Conservation (phyloP, 2,797 vertebrate genomes). For the Ambastaia sidthimunki region DNA sequence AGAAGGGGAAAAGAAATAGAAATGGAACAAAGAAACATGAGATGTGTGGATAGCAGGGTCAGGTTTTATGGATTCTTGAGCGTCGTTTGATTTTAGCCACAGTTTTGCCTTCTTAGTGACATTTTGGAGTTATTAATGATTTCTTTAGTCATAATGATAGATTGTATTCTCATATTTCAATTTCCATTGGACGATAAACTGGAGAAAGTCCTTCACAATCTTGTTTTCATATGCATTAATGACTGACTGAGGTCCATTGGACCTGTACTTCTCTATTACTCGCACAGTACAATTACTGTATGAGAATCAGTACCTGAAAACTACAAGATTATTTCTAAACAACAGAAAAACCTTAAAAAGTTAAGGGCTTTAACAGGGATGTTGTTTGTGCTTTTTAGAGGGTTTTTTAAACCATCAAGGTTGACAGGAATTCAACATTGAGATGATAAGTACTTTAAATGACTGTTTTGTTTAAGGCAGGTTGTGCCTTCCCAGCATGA, state of each 20-base stretch:
- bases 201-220: too few relatives aligned
- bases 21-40: conserved; percentile 18
- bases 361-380: background rate
- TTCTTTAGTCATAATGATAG: too few relatives aligned
- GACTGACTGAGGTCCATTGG: background rate
- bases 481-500: background rate
- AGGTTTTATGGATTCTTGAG: background rate
- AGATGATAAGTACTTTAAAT: conserved; percentile 18
- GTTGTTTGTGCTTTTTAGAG: background rate
- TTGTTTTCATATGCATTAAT: too few relatives aligned
- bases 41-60: background rate
- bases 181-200: too few relatives aligned
- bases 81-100: background rate
- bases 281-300: background rate
- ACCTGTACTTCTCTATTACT: background rate
- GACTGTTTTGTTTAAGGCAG: conserved; percentile 33
- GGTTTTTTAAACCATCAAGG: conserved; percentile 1
- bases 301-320: conserved; percentile 1
- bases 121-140: background rate
- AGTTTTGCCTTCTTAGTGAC: background rate
- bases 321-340: background rate
- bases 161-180: too few relatives aligned
- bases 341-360: background rate
- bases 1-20: background rate
- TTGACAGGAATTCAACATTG: conserved; percentile 27